These are phyloP conservation scores for Sardina pilchardus DNA, from an alignment of 2,113 vertebrate genomes.

Conservation along the genomic window DNA sequence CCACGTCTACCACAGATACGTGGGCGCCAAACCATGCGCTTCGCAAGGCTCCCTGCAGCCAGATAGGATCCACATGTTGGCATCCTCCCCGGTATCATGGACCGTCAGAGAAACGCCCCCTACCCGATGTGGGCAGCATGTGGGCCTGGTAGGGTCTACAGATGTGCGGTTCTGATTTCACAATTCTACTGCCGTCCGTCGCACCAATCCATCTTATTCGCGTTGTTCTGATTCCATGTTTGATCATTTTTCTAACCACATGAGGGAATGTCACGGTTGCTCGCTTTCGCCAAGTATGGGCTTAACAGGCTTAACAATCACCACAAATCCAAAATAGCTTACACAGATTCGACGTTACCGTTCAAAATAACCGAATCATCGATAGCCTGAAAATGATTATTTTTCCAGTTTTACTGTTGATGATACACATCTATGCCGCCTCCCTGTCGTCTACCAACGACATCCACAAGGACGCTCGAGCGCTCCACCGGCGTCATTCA, in stretches of 20 bases:
- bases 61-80: slow-evolving; percentile 7
- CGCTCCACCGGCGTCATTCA: slow-evolving; percentile 33
- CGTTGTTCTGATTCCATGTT: not conserved
- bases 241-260: not conserved
- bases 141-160: not conserved
- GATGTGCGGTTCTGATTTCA: not conserved
- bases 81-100: not conserved
- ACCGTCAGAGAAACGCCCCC: not conserved
- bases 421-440: too few relatives aligned
- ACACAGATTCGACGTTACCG: not conserved
- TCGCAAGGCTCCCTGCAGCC: not conserved
- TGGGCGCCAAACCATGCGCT: not conserved
- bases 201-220: not conserved
- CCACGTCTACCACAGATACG: not conserved
- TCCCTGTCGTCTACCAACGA: not conserved
- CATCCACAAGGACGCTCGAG: not conserved
- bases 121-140: not conserved
- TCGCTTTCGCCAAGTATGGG: not conserved
- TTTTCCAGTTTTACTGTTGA: too few relatives aligned
- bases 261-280: not conserved
- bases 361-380: not conserved
- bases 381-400: too few relatives aligned
- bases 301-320: not conserved
- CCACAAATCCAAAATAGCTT: not conserved
- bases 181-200: not conserved